phyloP scores from a whole-genome alignment of 1,140 invertebrate genomes.

The Heliconius eleuchia region DNA sequence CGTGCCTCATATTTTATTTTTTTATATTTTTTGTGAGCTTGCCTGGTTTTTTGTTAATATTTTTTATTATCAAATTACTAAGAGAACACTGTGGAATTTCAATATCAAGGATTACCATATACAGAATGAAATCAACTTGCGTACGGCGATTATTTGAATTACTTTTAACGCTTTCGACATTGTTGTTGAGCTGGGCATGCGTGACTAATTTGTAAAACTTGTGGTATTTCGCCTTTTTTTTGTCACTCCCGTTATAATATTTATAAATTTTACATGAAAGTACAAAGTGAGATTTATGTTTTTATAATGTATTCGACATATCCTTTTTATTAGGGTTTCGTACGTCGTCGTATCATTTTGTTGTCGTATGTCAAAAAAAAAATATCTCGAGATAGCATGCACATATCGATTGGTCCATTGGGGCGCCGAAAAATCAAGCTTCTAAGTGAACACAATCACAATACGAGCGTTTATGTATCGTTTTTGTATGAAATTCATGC shows the following conservation, averaged over 20 bases:
- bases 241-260: background rate
- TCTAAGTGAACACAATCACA: too few relatives aligned
- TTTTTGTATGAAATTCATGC: too few relatives aligned
- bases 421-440: too few relatives aligned
- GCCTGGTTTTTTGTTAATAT: conserved; percentile 31
- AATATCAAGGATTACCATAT: conserved; percentile 27
- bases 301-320: too few relatives aligned
- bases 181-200: background rate
- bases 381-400: too few relatives aligned
- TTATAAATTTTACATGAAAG: background rate
- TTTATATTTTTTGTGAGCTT: conserved; percentile 33
- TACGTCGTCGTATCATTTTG: too few relatives aligned
- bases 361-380: too few relatives aligned
- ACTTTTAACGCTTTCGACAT: conserved; percentile 17
- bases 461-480: too few relatives aligned
- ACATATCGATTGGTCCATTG: too few relatives aligned
- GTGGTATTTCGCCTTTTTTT: background rate
- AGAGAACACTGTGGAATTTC: conserved; percentile 39
- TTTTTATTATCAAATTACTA: conserved; percentile 31
- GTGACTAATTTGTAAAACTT: conserved; percentile 12
- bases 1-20: conserved; percentile 59
- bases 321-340: too few relatives aligned
- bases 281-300: too few relatives aligned
- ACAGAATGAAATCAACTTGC: background rate
- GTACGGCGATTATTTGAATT: conserved; percentile 13